Evolutionary conservation across 2,888 invertebrate genomes (phyloP).

Genomic region (Serrognathus titanus): DNA sequence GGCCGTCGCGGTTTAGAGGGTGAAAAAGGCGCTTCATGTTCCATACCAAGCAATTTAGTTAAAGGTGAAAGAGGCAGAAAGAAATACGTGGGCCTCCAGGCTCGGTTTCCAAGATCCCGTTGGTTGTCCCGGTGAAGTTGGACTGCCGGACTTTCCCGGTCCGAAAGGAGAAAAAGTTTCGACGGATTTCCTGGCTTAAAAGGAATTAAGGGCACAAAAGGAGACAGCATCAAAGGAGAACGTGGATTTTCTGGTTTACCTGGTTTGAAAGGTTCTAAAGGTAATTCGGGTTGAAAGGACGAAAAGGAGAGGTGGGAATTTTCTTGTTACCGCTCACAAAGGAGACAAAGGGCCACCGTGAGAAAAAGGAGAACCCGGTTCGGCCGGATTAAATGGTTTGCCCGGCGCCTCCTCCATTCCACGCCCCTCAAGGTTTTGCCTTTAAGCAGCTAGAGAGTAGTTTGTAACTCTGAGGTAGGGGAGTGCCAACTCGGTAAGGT

Average conservation of each 20-base stretch:
- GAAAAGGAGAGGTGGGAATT: constrained; percentile 63
- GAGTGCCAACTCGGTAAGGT: too few relatives aligned
- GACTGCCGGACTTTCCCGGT: constrained; percentile 67
- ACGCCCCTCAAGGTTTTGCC: too few relatives aligned
- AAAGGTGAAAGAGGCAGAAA: constrained; percentile 60
- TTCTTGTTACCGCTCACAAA: constrained; percentile 57
- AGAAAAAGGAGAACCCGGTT: constrained; percentile 59
- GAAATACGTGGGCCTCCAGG: constrained; percentile 55
- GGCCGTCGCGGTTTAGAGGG: constrained; percentile 59
- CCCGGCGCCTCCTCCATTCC: too few relatives aligned
- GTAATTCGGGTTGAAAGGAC: constrained; percentile 63
- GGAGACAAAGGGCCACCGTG: constrained; percentile 63
- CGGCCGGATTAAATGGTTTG: constrained; percentile 53
- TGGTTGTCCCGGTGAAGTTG: constrained; percentile 67
- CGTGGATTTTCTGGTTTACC: constrained; percentile 26
- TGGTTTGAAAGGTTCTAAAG: constrained; percentile 64
- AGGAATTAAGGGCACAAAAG: constrained; percentile 64
- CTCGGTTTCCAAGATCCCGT: constrained; percentile 58
- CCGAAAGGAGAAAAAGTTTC: constrained; percentile 62
- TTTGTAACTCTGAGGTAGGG: too few relatives aligned
- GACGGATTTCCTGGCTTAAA: constrained; percentile 65
- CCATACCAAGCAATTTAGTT: constrained; percentile 53
- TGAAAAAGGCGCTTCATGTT: constrained; percentile 59
- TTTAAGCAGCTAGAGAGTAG: too few relatives aligned
- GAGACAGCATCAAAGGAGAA: constrained; percentile 66